phyloP scores from a whole-genome alignment of 2,113 vertebrate genomes.

The Rousettus leschenaultii region DNA sequence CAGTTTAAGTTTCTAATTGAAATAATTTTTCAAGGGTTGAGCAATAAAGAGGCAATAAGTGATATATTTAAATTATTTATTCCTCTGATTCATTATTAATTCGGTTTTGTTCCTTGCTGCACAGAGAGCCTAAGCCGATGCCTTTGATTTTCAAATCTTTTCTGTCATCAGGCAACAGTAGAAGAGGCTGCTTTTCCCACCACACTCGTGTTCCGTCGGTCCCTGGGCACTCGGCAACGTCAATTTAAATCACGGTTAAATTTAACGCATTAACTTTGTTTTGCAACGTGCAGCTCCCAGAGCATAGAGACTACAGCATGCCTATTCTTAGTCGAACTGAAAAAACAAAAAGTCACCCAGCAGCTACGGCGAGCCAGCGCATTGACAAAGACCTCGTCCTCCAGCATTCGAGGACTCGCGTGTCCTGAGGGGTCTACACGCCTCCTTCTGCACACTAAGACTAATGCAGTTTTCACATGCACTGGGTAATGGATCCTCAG shows the following conservation, averaged over 20 bases:
- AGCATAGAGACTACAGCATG: neutral
- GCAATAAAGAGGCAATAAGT: constrained; percentile 93
- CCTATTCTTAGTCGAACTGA: neutral
- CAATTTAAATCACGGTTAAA: constrained; percentile 74
- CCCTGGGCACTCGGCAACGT: constrained; percentile 73
- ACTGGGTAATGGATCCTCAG: neutral
- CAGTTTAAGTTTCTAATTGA: constrained; percentile 93
- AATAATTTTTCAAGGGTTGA: constrained; percentile 94
- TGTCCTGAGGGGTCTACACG: rapidly evolving
- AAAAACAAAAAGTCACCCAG: neutral
- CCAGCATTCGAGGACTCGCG: rapidly evolving
- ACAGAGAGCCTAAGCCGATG: constrained; percentile 75
- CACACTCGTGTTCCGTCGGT: constrained; percentile 79
- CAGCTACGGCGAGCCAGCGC: neutral
- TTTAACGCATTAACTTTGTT: constrained; percentile 73
- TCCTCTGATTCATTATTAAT: constrained; percentile 93
- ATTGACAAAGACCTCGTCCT: neutral
- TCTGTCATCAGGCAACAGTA: constrained; percentile 80
- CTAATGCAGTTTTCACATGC: rapidly evolving
- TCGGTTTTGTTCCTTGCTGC: constrained; percentile 80
- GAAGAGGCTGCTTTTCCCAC: constrained; percentile 76
- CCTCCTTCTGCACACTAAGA: neutral
- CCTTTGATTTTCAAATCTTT: constrained; percentile 81
- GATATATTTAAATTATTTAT: constrained; percentile 97
- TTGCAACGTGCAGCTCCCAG: neutral